Percentiles rank a stretch among this genome's conserved stretches.
These are phyloP conservation scores for Hippocampus mohnikei DNA, from an alignment of 2,113 vertebrate genomes.

Conservation along the genomic window DNA sequence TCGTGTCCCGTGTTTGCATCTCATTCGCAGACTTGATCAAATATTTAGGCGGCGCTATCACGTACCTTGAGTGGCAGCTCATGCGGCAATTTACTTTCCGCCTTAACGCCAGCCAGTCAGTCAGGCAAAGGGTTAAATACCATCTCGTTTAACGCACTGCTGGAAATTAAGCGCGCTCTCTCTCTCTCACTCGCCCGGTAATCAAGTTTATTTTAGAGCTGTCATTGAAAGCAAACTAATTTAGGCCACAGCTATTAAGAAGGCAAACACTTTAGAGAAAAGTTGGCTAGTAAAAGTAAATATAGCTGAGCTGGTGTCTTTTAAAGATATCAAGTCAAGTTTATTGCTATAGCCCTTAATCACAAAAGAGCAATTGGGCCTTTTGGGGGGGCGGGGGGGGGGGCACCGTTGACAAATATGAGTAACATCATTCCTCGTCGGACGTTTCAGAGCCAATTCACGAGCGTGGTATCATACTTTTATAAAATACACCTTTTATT, in stretches of 20 bases:
- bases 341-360: too few species aligned
- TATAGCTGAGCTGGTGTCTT: conserved; percentile 1
- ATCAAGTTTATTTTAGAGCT: neutral
- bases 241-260: neutral
- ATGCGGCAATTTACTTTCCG: conserved; percentile 9
- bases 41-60: conserved; percentile 29
- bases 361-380: too few species aligned
- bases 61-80: neutral
- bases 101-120: conserved; percentile 3
- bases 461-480: too few species aligned
- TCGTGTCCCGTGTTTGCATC: conserved; percentile 19
- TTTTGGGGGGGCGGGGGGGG: too few species aligned
- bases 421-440: too few species aligned
- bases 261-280: conserved; percentile 1
- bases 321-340: neutral
- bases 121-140: neutral
- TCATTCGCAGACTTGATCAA: conserved; percentile 28
- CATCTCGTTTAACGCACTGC: neutral
- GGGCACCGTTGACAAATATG: too few species aligned
- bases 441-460: too few species aligned
- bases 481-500: too few species aligned
- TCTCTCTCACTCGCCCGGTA: neutral
- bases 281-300: neutral
- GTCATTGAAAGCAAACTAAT: conserved; percentile 6
- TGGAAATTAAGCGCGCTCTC: neutral